phyloP scores from a whole-genome alignment of 2,797 vertebrate genomes.

The Gobionotothen gibberifrons region DNA sequence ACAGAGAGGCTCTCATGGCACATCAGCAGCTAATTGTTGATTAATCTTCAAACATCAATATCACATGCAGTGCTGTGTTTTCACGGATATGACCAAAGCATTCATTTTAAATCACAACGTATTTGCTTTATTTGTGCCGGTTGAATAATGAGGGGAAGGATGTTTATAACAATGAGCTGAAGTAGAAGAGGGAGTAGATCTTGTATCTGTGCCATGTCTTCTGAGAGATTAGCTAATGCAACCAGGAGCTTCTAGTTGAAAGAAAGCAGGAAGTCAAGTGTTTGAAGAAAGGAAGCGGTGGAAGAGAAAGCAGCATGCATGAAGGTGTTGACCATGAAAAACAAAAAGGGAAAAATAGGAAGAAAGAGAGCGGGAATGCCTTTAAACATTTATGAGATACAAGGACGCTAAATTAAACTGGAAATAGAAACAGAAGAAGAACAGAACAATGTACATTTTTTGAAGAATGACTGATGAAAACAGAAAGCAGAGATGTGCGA shows the following conservation, averaged over 20 bases:
- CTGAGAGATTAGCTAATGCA: constrained; percentile 71
- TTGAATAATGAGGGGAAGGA: constrained; percentile 40
- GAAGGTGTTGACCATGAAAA: constrained; percentile 42
- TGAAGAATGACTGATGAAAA: constrained; percentile 47
- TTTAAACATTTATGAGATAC: constrained; percentile 14
- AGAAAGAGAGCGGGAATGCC: neutral
- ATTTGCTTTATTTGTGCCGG: constrained; percentile 13
- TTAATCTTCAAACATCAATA: constrained; percentile 61
- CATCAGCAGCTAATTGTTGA: constrained; percentile 60
- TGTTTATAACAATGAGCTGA: constrained; percentile 49
- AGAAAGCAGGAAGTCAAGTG: constrained; percentile 42
- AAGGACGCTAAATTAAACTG: constrained; percentile 34
- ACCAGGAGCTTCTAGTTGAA: constrained; percentile 47
- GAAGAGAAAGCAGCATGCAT: neutral
- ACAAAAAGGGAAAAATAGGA: constrained; percentile 7
- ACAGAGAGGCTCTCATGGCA: constrained; percentile 42
- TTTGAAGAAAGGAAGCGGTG: constrained; percentile 34
- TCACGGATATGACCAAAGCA: constrained; percentile 13
- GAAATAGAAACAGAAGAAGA: constrained; percentile 15
- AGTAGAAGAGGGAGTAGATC: constrained; percentile 29
- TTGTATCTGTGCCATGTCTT: constrained; percentile 73
- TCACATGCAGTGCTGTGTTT: constrained; percentile 11
- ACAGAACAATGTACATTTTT: constrained; percentile 12
- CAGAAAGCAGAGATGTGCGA: constrained; percentile 49
- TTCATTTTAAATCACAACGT: constrained; percentile 40